phyloP scores from a whole-genome alignment of 2,888 invertebrate species.

The Ceramica pisi region DNA sequence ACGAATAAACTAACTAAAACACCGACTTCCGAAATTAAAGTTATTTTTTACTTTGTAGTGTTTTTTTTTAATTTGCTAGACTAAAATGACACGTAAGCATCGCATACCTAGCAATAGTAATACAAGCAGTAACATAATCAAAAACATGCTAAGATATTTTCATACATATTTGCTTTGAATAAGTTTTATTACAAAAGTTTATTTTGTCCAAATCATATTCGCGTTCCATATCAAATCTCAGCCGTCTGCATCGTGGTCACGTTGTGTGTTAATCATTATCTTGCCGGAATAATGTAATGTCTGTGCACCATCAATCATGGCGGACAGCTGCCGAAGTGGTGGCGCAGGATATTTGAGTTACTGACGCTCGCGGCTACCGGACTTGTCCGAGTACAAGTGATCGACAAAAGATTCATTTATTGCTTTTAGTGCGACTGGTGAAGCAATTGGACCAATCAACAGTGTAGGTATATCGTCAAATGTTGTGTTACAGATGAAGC shows the following conservation, averaged over 20 bases:
- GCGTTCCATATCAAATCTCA: conserved; percentile 4
- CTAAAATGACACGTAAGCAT: too few relatives aligned
- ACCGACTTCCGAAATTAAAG: too few relatives aligned
- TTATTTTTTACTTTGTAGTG: too few relatives aligned
- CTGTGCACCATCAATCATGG: conserved; percentile 56
- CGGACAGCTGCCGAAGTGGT: conserved; percentile 52
- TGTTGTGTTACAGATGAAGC: background rate
- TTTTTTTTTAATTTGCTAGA: too few relatives aligned
- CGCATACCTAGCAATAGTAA: too few relatives aligned
- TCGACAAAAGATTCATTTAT: conserved; percentile 35
- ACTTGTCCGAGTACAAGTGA: conserved; percentile 21
- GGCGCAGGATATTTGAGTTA: conserved; percentile 64
- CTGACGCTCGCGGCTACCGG: conserved; percentile 55
- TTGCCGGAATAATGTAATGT: conserved; percentile 52
- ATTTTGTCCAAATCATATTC: background rate
- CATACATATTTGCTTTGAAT: too few relatives aligned
- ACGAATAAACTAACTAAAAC: too few relatives aligned
- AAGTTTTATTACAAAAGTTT: too few relatives aligned
- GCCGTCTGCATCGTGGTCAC: background rate
- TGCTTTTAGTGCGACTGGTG: conserved; percentile 5
- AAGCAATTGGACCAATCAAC: conserved; percentile 1
- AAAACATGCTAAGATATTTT: too few relatives aligned
- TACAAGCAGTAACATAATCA: too few relatives aligned
- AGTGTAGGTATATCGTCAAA: too few relatives aligned
- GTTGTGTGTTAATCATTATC: conserved; percentile 50